These are phyloP conservation scores for Pangasius djambal DNA, from an alignment of 2,797 vertebrate species.

Conservation along the genomic window DNA sequence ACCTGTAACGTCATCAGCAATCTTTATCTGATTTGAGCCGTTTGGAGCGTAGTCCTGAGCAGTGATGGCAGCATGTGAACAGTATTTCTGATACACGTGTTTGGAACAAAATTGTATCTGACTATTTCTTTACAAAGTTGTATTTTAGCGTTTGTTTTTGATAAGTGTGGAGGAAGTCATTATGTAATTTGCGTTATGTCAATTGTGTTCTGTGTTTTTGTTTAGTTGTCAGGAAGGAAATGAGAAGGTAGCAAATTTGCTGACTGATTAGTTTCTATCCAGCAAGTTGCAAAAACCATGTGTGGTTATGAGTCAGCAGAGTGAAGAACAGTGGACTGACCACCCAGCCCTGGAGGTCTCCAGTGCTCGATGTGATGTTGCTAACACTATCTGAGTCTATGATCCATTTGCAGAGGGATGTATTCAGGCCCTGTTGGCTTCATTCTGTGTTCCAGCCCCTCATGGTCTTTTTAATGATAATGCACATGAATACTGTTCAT, in stretches of 20 bases:
- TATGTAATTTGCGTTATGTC: background rate
- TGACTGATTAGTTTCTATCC: background rate
- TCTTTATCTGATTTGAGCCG: background rate
- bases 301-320: background rate
- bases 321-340: background rate
- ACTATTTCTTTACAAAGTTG: background rate
- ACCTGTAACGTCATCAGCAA: slow-evolving; percentile 10
- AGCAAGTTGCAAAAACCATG: background rate
- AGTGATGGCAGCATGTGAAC: background rate
- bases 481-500: background rate
- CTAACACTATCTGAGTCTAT: background rate
- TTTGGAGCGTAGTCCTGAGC: background rate
- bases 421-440: background rate
- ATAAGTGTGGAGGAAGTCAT: background rate
- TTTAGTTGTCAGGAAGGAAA: slow-evolving; percentile 2
- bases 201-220: background rate
- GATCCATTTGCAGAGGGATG: background rate
- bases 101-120: background rate
- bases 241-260: background rate
- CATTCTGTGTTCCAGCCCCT: background rate
- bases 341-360: background rate
- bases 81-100: background rate
- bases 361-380: background rate
- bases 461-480: background rate
- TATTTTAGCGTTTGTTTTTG: background rate